Base-by-base conservation (phyloP, 2,113 vertebrate species). In the Neofelis nebulosa region DNA sequence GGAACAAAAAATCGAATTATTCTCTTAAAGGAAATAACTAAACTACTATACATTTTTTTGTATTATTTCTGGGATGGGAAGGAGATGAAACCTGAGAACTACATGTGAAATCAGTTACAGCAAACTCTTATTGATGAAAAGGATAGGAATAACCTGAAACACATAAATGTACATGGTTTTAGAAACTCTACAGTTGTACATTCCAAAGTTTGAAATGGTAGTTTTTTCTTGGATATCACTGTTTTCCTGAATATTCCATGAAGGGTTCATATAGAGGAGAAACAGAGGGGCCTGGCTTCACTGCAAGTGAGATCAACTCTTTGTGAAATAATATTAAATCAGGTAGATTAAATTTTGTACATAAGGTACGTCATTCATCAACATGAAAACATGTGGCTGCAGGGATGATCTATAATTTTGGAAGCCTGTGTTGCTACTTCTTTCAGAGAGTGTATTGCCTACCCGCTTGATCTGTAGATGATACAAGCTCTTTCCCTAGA, bases 1-100 rank as follows among this genome's bases (percentile, higher is more conserved):
- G 36, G 81, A 92, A 95, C 7, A 82, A 93, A 94, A 97, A 66
- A 41, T 80, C 38, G 11, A 94, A 14, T 80, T 94, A 81, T 27
- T 38, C 55, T 33, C 21, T 61, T 68, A 79, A 2, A 96, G 48
- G 29, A 95, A 92, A 3, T 69, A 50, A 74, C 63, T 55, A 10
- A 97, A 96, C 25, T 69, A 57, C 33, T 52, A 55, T 41, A 21
- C 19, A 1, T 66, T 89, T 96, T 25, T 93, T 9, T 79, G 19
- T 61, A 66, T 61, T 19, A 94, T 91, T 96, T 96, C 82, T 84
- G 65, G 31, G 31, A 23, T 89, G 29, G 31, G 16, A 48, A 84
- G 68, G 57, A 96, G 50, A 83, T 76, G 33, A 89, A 85, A 79
- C 27, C 48, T 25, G n/a, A 65, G 78, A 79, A 55, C 29, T 95